A percentile compares a stretch with the other conserved stretches of the same genome.
phyloP scores from a whole-genome alignment of 1,140 invertebrate genomes.

The Nephila pilipes region DNA sequence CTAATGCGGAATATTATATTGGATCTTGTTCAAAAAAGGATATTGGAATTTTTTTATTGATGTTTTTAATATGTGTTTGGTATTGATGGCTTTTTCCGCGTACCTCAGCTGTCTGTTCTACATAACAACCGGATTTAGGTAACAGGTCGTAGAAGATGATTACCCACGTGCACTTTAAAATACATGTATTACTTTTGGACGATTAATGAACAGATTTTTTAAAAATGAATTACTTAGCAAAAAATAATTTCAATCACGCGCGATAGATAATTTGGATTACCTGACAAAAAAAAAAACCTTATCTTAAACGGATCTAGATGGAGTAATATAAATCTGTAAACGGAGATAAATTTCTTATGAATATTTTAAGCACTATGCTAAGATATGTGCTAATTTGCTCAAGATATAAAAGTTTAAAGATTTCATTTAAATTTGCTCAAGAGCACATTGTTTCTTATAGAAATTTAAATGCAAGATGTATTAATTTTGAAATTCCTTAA shows the following conservation, averaged over 20 bases:
- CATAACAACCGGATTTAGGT: slow-evolving; percentile 23
- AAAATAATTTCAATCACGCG: background rate
- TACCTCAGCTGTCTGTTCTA: background rate
- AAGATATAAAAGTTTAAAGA: too few species aligned
- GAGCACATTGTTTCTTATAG: too few species aligned
- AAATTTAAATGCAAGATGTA: too few species aligned
- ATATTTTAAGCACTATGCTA: too few species aligned
- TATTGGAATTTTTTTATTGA: background rate
- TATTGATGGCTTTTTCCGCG: background rate
- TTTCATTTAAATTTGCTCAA: too few species aligned
- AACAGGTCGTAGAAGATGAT: background rate
- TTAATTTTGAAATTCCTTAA: too few species aligned
- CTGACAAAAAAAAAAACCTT: too few species aligned
- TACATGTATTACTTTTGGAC: background rate
- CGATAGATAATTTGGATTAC: too few species aligned
- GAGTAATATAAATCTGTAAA: too few species aligned
- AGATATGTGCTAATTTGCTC: too few species aligned
- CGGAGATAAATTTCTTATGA: too few species aligned
- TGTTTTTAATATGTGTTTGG: background rate
- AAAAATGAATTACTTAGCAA: background rate
- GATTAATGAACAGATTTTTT: background rate
- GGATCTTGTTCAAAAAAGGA: background rate
- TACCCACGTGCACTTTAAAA: background rate
- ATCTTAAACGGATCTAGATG: too few species aligned
- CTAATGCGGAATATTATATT: slow-evolving; percentile 1